Percentiles rank a stretch among this genome's conserved stretches.
phyloP scores from a whole-genome alignment of 2,888 invertebrate genomes.

The Rapana venosa region DNA sequence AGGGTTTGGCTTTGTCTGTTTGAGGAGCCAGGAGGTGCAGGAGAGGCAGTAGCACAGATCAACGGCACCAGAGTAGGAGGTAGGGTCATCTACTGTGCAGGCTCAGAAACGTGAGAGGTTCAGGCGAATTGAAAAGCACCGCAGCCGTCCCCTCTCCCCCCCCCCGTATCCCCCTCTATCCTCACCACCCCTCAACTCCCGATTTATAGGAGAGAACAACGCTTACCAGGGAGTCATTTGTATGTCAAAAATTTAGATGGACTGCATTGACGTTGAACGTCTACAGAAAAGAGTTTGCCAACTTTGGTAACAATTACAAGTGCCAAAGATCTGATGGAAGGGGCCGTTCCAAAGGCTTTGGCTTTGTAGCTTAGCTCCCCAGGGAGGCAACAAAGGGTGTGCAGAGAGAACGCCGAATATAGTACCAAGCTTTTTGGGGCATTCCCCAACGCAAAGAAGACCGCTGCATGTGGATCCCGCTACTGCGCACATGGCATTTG shows the following conservation, averaged over 20 bases:
- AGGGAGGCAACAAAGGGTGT: constrained; percentile 99
- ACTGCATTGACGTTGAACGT: constrained; percentile 97
- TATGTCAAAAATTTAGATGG: constrained; percentile 99
- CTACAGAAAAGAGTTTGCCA: constrained; percentile 95
- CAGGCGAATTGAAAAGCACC: constrained; percentile 98
- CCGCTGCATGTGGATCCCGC: constrained; percentile 97
- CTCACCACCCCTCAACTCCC: too few relatives aligned
- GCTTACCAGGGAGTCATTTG: constrained; percentile 92
- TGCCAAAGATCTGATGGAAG: constrained; percentile 86
- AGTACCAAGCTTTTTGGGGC: constrained; percentile 98
- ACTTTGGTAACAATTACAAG: constrained; percentile 98
- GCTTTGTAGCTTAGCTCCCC: constrained; percentile 99
- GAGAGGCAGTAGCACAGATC: constrained; percentile 92
- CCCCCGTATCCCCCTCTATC: too few relatives aligned
- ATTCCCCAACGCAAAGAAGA: constrained; percentile 99
- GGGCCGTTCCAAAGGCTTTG: constrained; percentile 87
- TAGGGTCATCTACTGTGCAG: constrained; percentile 90
- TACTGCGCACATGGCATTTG: constrained; percentile 93
- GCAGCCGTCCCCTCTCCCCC: too few relatives aligned
- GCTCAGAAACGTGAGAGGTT: constrained; percentile 99
- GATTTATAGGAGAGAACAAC: constrained; percentile 92
- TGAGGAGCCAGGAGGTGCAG: constrained; percentile 96
- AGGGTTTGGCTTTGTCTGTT: constrained; percentile 98
- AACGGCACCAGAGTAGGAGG: constrained; percentile 85
- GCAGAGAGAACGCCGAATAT: constrained; percentile 98